phyloP scores from a whole-genome alignment of 2,888 invertebrate species.

The Pseudeuparius sepicola region DNA sequence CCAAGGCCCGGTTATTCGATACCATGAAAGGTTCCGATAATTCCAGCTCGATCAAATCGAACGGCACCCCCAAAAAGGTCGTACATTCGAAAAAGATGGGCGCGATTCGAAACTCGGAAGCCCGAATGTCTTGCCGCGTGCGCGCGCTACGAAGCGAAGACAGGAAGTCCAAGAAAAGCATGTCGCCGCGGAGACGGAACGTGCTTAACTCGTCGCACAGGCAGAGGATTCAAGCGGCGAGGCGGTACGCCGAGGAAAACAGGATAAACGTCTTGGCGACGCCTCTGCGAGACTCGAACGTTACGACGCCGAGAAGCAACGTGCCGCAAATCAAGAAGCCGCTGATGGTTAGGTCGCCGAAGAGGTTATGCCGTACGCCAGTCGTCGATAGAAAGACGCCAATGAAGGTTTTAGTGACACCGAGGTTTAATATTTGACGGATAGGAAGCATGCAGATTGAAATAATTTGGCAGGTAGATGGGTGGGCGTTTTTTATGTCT shows the following conservation, averaged over 20 bases:
- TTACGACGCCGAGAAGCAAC: constrained; percentile 27
- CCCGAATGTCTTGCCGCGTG: constrained; percentile 24
- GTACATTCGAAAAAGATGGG: constrained; percentile 6
- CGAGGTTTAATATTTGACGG: too few species aligned
- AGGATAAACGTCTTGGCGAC: constrained; percentile 15
- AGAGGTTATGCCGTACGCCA: constrained; percentile 44
- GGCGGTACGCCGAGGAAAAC: constrained; percentile 21
- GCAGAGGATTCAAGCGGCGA: constrained; percentile 25
- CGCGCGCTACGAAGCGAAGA: constrained; percentile 29
- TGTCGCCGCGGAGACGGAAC: constrained; percentile 30
- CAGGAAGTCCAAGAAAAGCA: constrained; percentile 27
- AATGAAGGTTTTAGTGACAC: constrained; percentile 37
- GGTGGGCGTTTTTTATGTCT: too few species aligned
- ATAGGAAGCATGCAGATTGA: too few species aligned
- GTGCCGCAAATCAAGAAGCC: constrained; percentile 52
- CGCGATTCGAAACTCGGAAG: constrained; percentile 22
- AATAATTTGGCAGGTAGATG: too few species aligned
- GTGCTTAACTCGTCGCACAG: constrained; percentile 21
- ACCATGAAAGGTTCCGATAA: too few species aligned
- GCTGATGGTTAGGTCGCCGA: constrained; percentile 46
- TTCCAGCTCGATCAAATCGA: constrained; percentile 10
- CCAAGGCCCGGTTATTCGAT: constrained; percentile 49
- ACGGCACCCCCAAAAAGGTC: neutral
- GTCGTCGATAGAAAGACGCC: constrained; percentile 48
- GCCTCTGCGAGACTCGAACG: constrained; percentile 8